Base-by-base conservation (phyloP, 2,113 vertebrate genomes). In the Larimichthys crocea region DNA sequence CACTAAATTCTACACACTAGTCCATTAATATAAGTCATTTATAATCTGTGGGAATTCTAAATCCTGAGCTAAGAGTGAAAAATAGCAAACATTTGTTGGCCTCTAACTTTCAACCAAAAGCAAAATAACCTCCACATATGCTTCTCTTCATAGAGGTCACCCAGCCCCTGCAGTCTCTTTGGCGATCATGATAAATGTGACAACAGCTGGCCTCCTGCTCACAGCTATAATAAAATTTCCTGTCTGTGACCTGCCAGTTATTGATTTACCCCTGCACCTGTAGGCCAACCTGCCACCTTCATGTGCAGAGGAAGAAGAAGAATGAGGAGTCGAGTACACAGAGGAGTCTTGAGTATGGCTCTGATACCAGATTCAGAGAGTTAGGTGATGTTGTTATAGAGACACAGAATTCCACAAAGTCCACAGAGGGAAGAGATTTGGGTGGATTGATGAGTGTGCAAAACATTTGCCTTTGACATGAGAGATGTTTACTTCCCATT, bases 261-360 rank as follows among this genome's bases (percentile, higher is more conserved):
- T n/a, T 77, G 60, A 35, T 78, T 74, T 60, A 69, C 53, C 69
- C 65, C 22, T 63, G 57, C 68, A 74, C 60, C 66, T 84, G 55
- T 17, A 61, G 22, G 53, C 63, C 63, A 42, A 74, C 48, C 56
- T 76, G 72, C 63, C 60, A 62, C 56, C 46, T 79, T 64, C 22
- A 20, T 71, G 44, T 67, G 11, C 44, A 29, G n/a, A 20, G n/a
- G 35, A 29, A 20, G 77, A 69, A 42, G 80, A 76, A 62, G 17
- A 29, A 75, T 49, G 63, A 56, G 22, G 22, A 64, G 46, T 66
- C 0, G 11, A 44, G 72, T 17, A 22, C 31, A 44, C 44, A 61
- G 70, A 78, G 22, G 15, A 31, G 53, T 24, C 44, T 78, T 10
- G 42, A 20, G 66, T 53, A 70, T 65, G 56, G 70, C 74, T 80